Base-by-base conservation (phyloP, 92 coral and sea anemone species). In the Epizoanthus ramosus region DNA sequence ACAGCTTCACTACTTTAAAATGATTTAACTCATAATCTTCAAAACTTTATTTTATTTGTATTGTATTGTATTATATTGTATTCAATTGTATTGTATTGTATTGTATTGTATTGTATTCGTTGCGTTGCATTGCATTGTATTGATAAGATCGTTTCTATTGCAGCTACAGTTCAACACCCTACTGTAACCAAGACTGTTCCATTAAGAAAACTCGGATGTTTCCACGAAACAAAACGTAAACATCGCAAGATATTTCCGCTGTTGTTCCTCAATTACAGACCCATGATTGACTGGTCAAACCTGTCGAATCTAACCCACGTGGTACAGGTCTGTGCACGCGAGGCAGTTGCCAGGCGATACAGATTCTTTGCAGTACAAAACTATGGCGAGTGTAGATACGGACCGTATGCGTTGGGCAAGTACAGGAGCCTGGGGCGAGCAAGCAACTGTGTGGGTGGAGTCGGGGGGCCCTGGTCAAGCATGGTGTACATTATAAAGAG, bases 311-410 rank as follows among this genome's bases (percentile, higher is more conserved):
- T 91, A 89, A 91, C 84, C 74, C 75, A 84, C 79, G 92, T 93
- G 67, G 81, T 88, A n/a, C 91, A 83, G 18, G 94, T 91, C 37
- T 93, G 97, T 73, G 94, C 94, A 12, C 75, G 61, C 6, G 89
- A 60, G 12, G 97, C 97, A 1, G 80, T 87, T 3, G 73, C 67
- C 4, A 85, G 73, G 25, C 68, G 83, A 9, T 92, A 90, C 76
- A 79, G 74, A 15, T 90, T 76, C 74, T 92, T 90, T 79, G 97
- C 92, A 16, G 84, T 92, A 57, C 81, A 88, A 72, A 73, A 83
- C 60, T 88, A 87, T 39, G 93, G 97, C 13, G 90, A 80, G 63
- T 92, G 97, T n/a, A 80, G 85, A 39, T 90, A 91, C 85, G 92
- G 97, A 0, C 83, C 92, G 0, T 61, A 69, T 14, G 94, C 90